Conservation (phyloP, 2,888 invertebrate species). For the Acanthosoma haemorrhoidale region DNA sequence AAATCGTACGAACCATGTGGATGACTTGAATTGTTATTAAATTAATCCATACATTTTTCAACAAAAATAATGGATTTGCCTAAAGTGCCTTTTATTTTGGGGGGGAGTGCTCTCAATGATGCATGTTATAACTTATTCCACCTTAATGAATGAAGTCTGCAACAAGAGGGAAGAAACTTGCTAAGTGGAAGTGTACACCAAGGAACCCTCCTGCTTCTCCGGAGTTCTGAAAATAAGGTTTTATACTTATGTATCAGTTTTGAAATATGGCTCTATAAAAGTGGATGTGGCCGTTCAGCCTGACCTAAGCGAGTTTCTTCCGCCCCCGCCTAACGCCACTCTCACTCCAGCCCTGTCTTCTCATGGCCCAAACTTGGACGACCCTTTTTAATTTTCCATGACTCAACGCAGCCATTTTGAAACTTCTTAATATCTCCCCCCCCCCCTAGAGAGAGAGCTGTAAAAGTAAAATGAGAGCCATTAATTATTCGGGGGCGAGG, state of each 20-base stretch:
- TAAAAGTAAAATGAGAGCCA: constrained; percentile 39
- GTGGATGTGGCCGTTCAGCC: constrained; percentile 32
- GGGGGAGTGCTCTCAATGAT: no score
- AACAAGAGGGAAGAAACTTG: background rate
- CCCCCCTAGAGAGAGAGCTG: constrained; percentile 31
- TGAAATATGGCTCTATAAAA: background rate
- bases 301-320: background rate
- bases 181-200: background rate
- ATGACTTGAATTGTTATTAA: no score
- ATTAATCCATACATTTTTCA: no score
- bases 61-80: no score
- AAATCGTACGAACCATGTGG: no score
- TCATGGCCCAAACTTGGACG: background rate
- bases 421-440: constrained; percentile 43
- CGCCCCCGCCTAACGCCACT: background rate
- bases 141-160: no score
- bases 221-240: constrained; percentile 20
- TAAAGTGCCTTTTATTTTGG: no score
- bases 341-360: background rate
- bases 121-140: no score
- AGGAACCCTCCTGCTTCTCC: background rate
- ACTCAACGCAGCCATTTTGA: constrained; percentile 43
- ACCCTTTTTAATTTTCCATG: constrained; percentile 43
- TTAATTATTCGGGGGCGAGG: constrained; percentile 34
- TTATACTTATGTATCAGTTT: constrained; percentile 13